Percentiles rank a stretch among this genome's conserved stretches.
These are phyloP conservation scores for Poecilia velifera DNA, from an alignment of 2,797 vertebrate genomes.

Conservation along the genomic window DNA sequence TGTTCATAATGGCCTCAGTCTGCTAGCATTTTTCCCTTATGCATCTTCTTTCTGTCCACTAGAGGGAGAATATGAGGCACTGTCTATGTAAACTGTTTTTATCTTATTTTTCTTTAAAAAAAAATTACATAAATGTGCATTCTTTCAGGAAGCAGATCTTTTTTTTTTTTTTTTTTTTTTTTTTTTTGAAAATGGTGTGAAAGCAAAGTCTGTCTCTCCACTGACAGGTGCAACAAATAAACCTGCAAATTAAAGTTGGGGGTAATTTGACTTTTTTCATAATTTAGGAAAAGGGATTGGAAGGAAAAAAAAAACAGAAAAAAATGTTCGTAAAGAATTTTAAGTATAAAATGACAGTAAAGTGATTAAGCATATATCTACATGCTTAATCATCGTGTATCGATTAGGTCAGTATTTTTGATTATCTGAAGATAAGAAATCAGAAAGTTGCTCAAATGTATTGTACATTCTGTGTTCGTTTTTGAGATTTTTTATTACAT, in stretches of 20 bases:
- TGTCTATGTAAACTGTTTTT: neutral
- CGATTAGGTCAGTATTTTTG: neutral
- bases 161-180: slow-evolving; percentile 1
- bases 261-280: neutral
- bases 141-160: neutral
- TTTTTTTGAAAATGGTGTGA: neutral
- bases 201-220: neutral
- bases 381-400: neutral
- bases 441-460: neutral
- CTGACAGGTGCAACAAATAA: neutral
- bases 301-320: accelerated
- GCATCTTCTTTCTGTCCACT: slow-evolving; percentile 28
- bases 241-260: too few relatives aligned
- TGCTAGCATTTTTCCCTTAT: neutral
- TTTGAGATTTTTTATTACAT: neutral
- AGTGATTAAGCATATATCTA: neutral
- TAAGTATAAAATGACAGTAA: neutral
- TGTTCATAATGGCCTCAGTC: neutral
- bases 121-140: neutral
- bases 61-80: slow-evolving; percentile 14
- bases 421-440: neutral
- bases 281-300: neutral
- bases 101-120: neutral
- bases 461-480: neutral
- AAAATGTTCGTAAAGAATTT: neutral